Conservation (phyloP, 2,888 invertebrate genomes). For the Brachylomia viminalis region DNA sequence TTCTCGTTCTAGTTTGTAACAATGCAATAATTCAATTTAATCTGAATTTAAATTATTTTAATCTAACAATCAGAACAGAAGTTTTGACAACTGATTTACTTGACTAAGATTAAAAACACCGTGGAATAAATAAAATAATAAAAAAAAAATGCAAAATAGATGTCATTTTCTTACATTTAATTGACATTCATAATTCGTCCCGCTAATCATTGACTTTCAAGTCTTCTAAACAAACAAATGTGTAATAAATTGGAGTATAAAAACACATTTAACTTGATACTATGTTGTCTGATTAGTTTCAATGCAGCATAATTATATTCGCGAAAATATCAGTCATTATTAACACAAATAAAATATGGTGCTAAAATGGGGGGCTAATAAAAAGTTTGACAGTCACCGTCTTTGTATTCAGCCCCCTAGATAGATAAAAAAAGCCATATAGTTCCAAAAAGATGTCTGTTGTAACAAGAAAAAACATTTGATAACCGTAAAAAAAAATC, state of each 20-base stretch:
- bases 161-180: neutral
- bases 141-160: neutral
- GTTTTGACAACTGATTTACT: neutral
- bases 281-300: slow-evolving; percentile 16
- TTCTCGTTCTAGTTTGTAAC: neutral
- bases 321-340: slow-evolving; percentile 7
- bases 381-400: slow-evolving; percentile 26
- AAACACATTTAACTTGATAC: neutral
- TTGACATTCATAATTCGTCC: neutral
- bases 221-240: neutral
- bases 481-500: neutral
- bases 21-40: neutral
- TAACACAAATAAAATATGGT: slow-evolving; percentile 39
- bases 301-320: slow-evolving; percentile 27
- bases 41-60: neutral
- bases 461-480: neutral
- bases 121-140: neutral
- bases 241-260: neutral
- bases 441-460: slow-evolving; percentile 1
- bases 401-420: neutral
- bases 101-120: neutral
- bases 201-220: neutral
- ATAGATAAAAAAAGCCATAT: neutral
- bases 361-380: neutral
- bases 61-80: neutral